A percentile compares a stretch with the other conserved stretches of the same genome.
These are phyloP conservation scores for Saiga tatarica DNA, from an alignment of 2,113 vertebrate genomes.

Conservation along the genomic window DNA sequence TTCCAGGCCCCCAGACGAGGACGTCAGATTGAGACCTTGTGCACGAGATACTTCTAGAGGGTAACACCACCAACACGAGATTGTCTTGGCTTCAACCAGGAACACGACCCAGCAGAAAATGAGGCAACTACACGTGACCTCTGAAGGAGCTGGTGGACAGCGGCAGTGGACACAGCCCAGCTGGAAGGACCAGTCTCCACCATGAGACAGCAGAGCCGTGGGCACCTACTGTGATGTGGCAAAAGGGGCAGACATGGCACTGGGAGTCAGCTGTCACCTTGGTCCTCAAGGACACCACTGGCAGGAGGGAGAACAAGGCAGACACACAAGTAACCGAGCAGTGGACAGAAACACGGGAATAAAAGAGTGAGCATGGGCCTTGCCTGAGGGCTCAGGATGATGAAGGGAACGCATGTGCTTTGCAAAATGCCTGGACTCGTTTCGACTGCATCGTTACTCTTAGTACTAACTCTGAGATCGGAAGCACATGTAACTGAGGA, in stretches of 20 bases:
- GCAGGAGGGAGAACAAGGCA: not conserved
- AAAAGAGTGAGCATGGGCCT: not conserved
- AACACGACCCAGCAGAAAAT: not conserved
- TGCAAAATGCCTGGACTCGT: accelerated
- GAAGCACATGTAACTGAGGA: not conserved
- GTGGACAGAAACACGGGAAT: not conserved
- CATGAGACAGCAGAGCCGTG: accelerated
- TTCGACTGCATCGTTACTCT: accelerated
- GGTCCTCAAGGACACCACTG: not conserved
- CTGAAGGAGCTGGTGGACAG: not conserved
- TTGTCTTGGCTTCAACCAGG: not conserved
- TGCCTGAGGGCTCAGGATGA: not conserved
- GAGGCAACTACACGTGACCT: not conserved
- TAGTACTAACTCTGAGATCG: accelerated
- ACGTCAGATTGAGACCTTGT: accelerated
- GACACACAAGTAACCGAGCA: accelerated
- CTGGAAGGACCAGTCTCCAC: too few species aligned
- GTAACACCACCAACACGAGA: not conserved
- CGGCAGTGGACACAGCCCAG: accelerated
- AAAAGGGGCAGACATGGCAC: not conserved
- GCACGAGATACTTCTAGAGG: not conserved
- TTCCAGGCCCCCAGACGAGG: not conserved
- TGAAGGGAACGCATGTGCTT: accelerated
- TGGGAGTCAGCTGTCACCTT: accelerated
- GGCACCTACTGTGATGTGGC: not conserved